Conservation (phyloP, 2,113 vertebrate species). For the Egretta garzetta region DNA sequence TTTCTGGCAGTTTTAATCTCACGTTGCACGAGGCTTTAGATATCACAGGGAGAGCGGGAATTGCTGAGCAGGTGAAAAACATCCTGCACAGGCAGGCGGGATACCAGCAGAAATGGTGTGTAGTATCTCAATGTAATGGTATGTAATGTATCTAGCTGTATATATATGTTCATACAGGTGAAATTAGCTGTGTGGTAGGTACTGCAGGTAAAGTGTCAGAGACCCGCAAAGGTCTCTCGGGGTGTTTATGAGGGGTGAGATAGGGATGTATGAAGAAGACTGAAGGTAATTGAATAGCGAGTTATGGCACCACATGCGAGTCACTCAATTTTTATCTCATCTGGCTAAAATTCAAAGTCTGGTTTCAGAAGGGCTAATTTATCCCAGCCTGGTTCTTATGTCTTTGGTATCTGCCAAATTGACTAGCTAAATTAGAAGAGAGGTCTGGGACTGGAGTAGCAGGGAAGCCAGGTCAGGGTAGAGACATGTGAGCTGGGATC, state of each 20-base stretch:
- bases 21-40: not conserved
- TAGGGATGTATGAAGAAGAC: not conserved
- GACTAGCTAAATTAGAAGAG: not conserved
- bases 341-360: not conserved
- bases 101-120: not conserved
- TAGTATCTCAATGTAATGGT: not conserved
- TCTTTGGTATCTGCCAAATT: not conserved
- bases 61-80: conserved; percentile 11
- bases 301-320: not conserved
- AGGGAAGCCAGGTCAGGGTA: not conserved
- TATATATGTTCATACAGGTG: not conserved
- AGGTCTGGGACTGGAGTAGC: not conserved
- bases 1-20: not conserved
- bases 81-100: not conserved
- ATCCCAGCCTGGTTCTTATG: not conserved
- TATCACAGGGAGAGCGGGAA: not conserved
- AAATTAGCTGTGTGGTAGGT: not conserved
- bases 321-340: not conserved
- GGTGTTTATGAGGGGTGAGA: not conserved
- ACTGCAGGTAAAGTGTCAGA: not conserved
- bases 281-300: not conserved
- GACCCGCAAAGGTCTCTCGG: not conserved
- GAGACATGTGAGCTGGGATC: not conserved
- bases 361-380: not conserved
- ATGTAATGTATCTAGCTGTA: not conserved